These are phyloP conservation scores for Ophioninae sp. DNA, from an alignment of 2,888 invertebrate genomes.

Conservation along the genomic window DNA sequence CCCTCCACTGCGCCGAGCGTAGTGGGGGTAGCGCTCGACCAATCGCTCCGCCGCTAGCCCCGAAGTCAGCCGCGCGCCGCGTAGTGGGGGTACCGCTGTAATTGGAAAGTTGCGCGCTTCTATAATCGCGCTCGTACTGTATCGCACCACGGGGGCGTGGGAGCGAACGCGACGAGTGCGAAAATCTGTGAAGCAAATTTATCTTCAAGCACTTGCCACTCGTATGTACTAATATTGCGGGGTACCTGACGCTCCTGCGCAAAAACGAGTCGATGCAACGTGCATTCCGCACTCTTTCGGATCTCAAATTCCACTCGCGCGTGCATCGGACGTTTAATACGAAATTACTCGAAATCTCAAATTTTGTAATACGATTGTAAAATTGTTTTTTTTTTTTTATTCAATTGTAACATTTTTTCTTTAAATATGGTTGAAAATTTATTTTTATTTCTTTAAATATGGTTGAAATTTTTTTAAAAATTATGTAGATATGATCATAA, in stretches of 20 bases:
- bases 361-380: too few species aligned
- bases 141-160: slow-evolving; percentile 2
- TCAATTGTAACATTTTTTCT: too few species aligned
- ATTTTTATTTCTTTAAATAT: too few species aligned
- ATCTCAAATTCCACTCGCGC: slow-evolving; percentile 16
- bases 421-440: too few species aligned
- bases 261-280: slow-evolving; percentile 38
- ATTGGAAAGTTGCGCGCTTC: neutral
- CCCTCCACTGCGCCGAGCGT: neutral
- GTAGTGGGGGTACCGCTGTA: too few species aligned
- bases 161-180: slow-evolving; percentile 46
- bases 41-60: neutral
- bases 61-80: neutral
- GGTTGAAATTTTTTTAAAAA: too few species aligned
- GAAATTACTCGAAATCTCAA: neutral
- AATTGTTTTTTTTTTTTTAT: too few species aligned
- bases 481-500: too few species aligned
- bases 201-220: slow-evolving; percentile 52
- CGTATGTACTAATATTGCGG: slow-evolving; percentile 46
- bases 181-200: slow-evolving; percentile 63
- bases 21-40: neutral
- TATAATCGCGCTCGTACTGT: slow-evolving; percentile 8
- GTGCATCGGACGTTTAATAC: slow-evolving; percentile 7
- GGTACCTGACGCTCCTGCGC: slow-evolving; percentile 24
- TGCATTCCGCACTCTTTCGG: slow-evolving; percentile 27